These are phyloP conservation scores for Benitochromis conjunctus DNA, from an alignment of 2,113 vertebrate species.

Conservation along the genomic window DNA sequence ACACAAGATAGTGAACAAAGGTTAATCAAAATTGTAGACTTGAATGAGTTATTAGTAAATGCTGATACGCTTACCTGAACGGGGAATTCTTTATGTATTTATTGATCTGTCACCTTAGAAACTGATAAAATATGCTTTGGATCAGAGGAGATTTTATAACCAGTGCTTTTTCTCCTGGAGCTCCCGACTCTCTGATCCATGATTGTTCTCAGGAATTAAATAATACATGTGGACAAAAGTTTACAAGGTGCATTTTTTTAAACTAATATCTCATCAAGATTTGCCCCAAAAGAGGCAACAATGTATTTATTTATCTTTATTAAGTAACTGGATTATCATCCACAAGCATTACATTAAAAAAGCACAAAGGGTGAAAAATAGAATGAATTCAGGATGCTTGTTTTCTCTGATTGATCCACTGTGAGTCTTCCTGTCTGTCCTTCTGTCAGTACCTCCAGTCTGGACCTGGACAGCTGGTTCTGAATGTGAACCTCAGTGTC, in stretches of 20 bases:
- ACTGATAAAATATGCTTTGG: background rate
- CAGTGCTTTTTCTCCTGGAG: background rate
- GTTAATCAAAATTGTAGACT: background rate
- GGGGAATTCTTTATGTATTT: background rate
- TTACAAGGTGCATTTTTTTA: background rate
- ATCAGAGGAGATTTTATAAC: background rate
- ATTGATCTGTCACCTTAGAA: background rate
- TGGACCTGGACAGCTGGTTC: background rate
- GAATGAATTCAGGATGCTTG: background rate
- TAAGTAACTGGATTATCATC: background rate
- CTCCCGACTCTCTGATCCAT: background rate
- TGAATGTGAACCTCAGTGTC: background rate
- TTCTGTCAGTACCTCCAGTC: background rate
- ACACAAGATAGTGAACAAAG: background rate
- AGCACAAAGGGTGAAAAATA: background rate
- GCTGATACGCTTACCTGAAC: background rate
- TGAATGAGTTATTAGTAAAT: background rate
- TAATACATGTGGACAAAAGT: background rate
- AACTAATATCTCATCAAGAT: background rate
- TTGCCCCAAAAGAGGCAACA: background rate
- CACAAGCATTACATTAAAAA: background rate
- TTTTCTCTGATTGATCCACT: background rate
- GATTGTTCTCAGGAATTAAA: background rate
- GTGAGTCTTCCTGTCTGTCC: background rate
- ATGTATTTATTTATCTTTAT: accelerated